Conservation (phyloP, 2,797 vertebrate species). For the Macrochelys suwanniensis region DNA sequence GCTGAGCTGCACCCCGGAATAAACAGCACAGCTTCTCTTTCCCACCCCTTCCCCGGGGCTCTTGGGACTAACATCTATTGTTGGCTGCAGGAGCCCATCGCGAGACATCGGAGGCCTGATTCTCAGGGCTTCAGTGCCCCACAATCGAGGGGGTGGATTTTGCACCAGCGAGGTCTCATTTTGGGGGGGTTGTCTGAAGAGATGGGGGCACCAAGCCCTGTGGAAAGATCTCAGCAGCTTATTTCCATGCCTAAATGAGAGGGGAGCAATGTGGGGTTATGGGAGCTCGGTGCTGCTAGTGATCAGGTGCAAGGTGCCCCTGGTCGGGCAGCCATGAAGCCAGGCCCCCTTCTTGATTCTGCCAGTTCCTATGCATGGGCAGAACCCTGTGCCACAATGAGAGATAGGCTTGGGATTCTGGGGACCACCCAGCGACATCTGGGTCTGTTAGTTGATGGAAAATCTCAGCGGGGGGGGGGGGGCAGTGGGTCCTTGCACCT, state of each 20-base stretch:
- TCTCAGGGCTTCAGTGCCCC: neutral
- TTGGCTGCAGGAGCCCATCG: neutral
- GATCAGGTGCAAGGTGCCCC: neutral
- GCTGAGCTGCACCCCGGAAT: neutral
- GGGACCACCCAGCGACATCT: neutral
- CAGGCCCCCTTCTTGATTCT: neutral
- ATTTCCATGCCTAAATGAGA: neutral
- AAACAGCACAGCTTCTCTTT: neutral
- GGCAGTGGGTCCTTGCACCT: neutral
- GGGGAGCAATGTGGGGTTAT: neutral
- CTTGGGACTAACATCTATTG: neutral
- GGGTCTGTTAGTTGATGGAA: neutral
- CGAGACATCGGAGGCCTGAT: neutral
- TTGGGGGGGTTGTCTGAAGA: neutral
- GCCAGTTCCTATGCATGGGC: neutral
- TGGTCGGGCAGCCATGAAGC: neutral
- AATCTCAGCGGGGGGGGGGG: neutral
- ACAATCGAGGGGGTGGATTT: neutral
- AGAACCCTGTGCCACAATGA: neutral
- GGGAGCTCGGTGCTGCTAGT: neutral
- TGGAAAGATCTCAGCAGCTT: neutral
- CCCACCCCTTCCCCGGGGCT: neutral
- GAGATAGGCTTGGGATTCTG: neutral
- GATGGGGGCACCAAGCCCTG: accelerated
- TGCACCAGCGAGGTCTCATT: neutral